phyloP scores from a whole-genome alignment of 2,797 vertebrate genomes.

The Carcharodon carcharias region DNA sequence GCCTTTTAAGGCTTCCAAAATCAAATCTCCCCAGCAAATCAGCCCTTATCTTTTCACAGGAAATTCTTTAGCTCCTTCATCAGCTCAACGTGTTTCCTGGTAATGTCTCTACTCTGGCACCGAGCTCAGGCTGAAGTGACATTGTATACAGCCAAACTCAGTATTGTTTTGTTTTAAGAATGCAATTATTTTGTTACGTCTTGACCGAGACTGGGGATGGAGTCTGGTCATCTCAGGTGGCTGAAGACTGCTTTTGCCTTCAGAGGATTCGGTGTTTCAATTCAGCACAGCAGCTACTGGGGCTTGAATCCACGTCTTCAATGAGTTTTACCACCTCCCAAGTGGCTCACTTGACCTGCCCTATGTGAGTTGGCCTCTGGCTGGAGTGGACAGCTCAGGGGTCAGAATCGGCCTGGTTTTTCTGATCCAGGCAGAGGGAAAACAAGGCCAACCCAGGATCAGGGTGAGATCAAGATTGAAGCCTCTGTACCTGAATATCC shows the following conservation, averaged over 20 bases:
- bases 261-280: not conserved
- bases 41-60: conserved; percentile 4
- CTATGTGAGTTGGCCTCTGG: not conserved
- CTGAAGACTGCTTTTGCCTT: not conserved
- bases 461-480: not conserved
- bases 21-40: not conserved
- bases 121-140: not conserved
- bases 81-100: not conserved
- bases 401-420: not conserved
- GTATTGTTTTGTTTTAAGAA: not conserved
- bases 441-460: not conserved
- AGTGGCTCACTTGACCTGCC: not conserved
- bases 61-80: not conserved
- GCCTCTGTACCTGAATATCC: not conserved
- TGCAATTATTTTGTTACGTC: too few relatives aligned
- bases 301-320: not conserved
- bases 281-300: not conserved
- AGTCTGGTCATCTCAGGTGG: not conserved
- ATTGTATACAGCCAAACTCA: not conserved
- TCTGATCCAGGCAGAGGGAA: not conserved
- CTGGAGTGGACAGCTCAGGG: not conserved
- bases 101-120: not conserved
- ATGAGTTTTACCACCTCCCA: not conserved
- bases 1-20: not conserved
- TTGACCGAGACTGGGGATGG: not conserved